These are phyloP conservation scores for Lepidurus packardi DNA, from an alignment of 1,140 invertebrate species.

Conservation along the genomic window DNA sequence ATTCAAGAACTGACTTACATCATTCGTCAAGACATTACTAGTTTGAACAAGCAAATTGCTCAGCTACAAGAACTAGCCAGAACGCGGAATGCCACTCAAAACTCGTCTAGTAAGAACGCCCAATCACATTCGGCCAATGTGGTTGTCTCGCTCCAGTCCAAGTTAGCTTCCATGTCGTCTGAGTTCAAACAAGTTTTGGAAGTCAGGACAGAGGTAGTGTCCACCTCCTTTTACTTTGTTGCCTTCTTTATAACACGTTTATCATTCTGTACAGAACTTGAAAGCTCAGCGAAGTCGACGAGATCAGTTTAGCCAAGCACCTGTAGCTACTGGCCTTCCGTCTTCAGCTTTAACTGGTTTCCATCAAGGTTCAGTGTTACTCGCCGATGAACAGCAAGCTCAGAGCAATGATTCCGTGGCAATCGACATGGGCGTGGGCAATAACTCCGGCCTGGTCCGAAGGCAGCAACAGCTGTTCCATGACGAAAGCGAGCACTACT, in stretches of 20 bases:
- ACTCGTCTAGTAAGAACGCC: conserved; percentile 38
- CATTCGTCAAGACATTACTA: conserved; percentile 92
- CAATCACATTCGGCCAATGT: conserved; percentile 91
- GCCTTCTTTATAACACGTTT: neutral
- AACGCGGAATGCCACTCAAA: conserved; percentile 37
- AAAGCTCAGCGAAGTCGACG: conserved; percentile 88
- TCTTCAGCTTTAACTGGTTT: conserved; percentile 60
- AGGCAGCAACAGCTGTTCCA: conserved; percentile 62
- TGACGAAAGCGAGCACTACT: conserved; percentile 76
- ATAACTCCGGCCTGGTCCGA: conserved; percentile 39
- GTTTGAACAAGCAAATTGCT: conserved; percentile 93
- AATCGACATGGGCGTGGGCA: conserved; percentile 59
- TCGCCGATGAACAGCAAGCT: conserved; percentile 50
- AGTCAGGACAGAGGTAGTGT: conserved; percentile 77
- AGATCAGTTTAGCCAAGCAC: conserved; percentile 82
- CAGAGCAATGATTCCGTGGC: conserved; percentile 52
- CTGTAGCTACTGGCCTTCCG: conserved; percentile 61
- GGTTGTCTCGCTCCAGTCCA: conserved; percentile 87
- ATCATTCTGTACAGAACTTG: conserved; percentile 65
- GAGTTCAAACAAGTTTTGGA: conserved; percentile 92
- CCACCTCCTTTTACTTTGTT: conserved; percentile 34
- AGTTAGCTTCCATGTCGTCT: conserved; percentile 91
- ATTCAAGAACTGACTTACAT: conserved; percentile 97
- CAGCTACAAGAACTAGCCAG: conserved; percentile 68
- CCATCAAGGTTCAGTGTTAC: conserved; percentile 54